A percentile compares a stretch with the other conserved stretches of the same genome.
phyloP scores from a whole-genome alignment of 2,797 vertebrate genomes.

The Silurus lanzhouensis region DNA sequence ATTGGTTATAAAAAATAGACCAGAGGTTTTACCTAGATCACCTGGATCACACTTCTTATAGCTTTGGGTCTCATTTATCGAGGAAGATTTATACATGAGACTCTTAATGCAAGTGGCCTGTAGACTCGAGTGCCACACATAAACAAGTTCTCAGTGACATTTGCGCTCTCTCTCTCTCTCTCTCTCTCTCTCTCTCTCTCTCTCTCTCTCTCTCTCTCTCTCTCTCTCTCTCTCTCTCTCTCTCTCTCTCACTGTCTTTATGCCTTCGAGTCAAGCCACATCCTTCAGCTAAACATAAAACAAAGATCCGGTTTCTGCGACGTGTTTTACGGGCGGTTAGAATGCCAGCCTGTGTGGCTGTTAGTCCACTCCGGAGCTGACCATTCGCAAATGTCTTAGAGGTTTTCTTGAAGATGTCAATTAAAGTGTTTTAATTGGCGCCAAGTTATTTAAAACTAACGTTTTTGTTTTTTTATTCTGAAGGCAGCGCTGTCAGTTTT shows the following conservation, averaged over 20 bases:
- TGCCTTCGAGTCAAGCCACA: constrained; percentile 68
- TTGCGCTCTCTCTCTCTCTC: constrained; percentile 39
- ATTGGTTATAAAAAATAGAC: background rate
- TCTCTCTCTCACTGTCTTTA: constrained; percentile 36
- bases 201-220: constrained; percentile 34
- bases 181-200: constrained; percentile 20
- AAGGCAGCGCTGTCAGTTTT: constrained; percentile 45
- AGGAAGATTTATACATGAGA: constrained; percentile 18
- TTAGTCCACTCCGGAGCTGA: constrained; percentile 58
- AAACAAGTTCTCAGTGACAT: constrained; percentile 39
- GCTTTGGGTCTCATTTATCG: constrained; percentile 4
- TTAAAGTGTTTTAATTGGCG: constrained; percentile 73
- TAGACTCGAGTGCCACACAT: constrained; percentile 13
- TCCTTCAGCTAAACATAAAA: constrained; percentile 72
- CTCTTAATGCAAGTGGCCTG: background rate
- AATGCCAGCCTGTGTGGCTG: constrained; percentile 69
- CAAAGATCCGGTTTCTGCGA: constrained; percentile 74
- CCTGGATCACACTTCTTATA: background rate
- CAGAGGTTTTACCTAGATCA: background rate
- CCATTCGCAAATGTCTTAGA: constrained; percentile 65
- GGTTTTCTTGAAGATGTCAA: constrained; percentile 69
- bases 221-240: constrained; percentile 18
- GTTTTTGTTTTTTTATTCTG: constrained; percentile 38
- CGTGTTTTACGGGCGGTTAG: constrained; percentile 72
- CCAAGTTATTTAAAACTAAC: constrained; percentile 66